Evolutionary conservation across 2,888 invertebrate genomes (phyloP), one percentile per base, ranked within the genome.

Genomic region (Nowickia ferox): DNA sequence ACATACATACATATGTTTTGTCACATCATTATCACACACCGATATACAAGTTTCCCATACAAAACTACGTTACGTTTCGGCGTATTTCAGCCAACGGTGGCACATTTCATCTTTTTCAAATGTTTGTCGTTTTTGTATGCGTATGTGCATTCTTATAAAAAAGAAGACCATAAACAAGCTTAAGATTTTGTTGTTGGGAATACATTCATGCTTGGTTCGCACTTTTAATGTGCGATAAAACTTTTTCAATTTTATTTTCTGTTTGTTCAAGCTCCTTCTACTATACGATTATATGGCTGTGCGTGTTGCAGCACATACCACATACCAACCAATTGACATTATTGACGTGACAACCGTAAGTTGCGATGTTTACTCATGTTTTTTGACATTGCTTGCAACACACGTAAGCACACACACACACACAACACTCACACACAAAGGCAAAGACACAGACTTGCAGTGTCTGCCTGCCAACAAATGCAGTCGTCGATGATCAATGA

Each of bases 1-100:
- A 5, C 59, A 13, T 6, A n/a, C 38, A n/a, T 38, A 42, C 61
- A 61, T 42, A 10, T 86, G 86, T 86, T 86, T 86, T 86, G 86
- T 86, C 86, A 86, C 86, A 86, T 86, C 83, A 86, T 86, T 86
- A 86, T 83, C 83, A 76, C 86, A 83, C 83, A 86, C 51, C 51
- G 63, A n/a, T 40, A 15, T 13, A 48, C 30, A 38, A 11, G 65
- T 46, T 72, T 79, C 79, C 77, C 71, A 82, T 61, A 63, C 53
- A 53, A 65, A 63, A 59, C 72, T 55, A 61, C 63, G 13, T 74
- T 82, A 63, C 72, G 68, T 74, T 78, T 81, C 77, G 69, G 57
- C 55, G 42, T 57, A 69, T 82, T 77, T 85, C 77, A 61, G 71
- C 81, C 77, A 61, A 76, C 81, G 77, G 76, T 77, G 76, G 81